These are phyloP conservation scores for Chymomyza procnemis DNA, from an alignment of 2,888 invertebrate species.

Conservation along the genomic window DNA sequence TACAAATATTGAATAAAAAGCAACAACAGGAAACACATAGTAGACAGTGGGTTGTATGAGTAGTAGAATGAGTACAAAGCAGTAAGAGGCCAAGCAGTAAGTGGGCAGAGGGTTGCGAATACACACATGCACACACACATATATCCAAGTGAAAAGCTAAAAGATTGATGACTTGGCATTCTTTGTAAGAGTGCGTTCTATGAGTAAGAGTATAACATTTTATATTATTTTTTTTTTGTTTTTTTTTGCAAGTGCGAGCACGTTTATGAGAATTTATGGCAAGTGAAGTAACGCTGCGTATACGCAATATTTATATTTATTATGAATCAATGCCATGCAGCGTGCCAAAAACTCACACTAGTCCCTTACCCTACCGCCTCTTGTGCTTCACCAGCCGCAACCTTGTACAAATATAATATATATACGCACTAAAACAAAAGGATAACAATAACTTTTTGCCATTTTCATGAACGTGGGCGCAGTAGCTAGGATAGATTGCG, in stretches of 20 bases:
- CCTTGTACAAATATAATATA: slow-evolving; percentile 28
- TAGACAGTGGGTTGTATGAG: not conserved
- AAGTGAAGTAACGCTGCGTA: slow-evolving; percentile 49
- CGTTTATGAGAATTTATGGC: slow-evolving; percentile 69
- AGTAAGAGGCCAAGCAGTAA: not conserved
- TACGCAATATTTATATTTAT: slow-evolving; percentile 72
- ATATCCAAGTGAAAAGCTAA: slow-evolving; percentile 67
- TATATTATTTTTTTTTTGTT: too few species aligned
- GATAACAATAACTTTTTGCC: slow-evolving; percentile 69
- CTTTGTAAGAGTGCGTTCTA: slow-evolving; percentile 17
- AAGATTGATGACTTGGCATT: slow-evolving; percentile 66
- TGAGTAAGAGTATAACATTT: not conserved
- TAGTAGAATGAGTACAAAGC: not conserved
- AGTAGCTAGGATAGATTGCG: slow-evolving; percentile 13
- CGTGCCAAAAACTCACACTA: slow-evolving; percentile 15
- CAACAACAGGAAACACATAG: not conserved
- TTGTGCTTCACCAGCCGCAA: not conserved
- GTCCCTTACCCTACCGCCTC: not conserved
- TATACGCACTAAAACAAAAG: slow-evolving; percentile 66
- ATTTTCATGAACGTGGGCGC: not conserved
- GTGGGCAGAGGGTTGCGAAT: slow-evolving; percentile 20
- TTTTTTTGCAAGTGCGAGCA: slow-evolving; percentile 26
- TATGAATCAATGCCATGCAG: slow-evolving; percentile 67
- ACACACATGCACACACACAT: slow-evolving; percentile 29
- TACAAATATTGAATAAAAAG: slow-evolving; percentile 58